Conservation (phyloP, 2,113 vertebrate species). For the Alectura lathami region DNA sequence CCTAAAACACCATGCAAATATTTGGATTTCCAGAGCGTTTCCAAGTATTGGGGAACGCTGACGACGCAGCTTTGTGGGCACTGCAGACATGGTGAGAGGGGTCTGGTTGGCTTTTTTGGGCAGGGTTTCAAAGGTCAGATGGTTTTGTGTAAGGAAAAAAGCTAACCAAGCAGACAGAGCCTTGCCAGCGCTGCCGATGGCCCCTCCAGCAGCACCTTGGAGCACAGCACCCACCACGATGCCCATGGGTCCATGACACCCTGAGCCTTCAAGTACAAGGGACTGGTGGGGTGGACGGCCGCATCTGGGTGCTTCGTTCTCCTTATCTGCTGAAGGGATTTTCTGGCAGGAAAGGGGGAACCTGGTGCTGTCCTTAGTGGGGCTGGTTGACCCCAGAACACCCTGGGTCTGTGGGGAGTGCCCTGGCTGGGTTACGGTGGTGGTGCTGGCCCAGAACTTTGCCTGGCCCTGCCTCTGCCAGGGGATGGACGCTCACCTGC, state of each 20-base stretch:
- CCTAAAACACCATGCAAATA: constrained; percentile 22
- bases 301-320: neutral
- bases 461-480: neutral
- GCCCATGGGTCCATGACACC: rapidly evolving
- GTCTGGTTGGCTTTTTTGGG: neutral
- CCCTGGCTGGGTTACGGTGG: neutral
- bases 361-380: neutral
- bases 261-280: neutral
- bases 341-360: neutral
- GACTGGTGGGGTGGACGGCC: rapidly evolving
- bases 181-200: neutral
- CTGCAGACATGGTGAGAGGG: neutral
- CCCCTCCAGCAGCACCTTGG: neutral
- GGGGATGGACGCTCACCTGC: neutral
- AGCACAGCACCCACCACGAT: neutral
- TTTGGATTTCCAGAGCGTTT: constrained; percentile 14
- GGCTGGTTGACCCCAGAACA: neutral
- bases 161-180: neutral
- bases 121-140: neutral
- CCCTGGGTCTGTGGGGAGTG: neutral
- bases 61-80: neutral
- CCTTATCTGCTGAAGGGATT: neutral
- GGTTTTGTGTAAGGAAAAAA: neutral
- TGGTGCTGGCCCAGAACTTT: neutral
- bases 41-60: neutral